A percentile compares a stretch with the other conserved stretches of the same genome.
phyloP scores from a whole-genome alignment of 2,888 invertebrate genomes.

The Trissoscelio sp. region DNA sequence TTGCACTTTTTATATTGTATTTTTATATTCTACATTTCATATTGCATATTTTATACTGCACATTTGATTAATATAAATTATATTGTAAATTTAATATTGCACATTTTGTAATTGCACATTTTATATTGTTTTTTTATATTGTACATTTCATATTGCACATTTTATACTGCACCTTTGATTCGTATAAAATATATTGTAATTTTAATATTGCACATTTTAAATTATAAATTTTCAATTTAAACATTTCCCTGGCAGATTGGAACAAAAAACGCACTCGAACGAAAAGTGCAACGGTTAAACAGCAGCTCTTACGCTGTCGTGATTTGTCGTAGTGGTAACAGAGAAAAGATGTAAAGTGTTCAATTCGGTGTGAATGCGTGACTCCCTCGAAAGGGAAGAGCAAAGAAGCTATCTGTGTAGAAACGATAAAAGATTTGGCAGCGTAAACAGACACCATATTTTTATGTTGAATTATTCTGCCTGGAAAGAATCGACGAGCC shows the following conservation, averaged over 20 bases:
- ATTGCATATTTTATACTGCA: not conserved
- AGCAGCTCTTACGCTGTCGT: not conserved
- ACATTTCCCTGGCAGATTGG: not conserved
- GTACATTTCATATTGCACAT: not conserved
- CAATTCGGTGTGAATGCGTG: slow-evolving; percentile 63
- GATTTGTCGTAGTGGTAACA: slow-evolving; percentile 16
- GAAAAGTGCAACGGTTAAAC: slow-evolving; percentile 1
- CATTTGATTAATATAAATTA: too few species aligned
- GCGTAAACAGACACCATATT: slow-evolving; percentile 69
- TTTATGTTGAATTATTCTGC: slow-evolving; percentile 67
- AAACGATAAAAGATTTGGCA: slow-evolving; percentile 67
- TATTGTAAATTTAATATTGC: not conserved
- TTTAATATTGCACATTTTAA: not conserved
- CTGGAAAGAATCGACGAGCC: slow-evolving; percentile 66
- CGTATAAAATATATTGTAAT: not conserved
- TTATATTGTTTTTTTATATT: not conserved
- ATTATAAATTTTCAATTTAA: not conserved
- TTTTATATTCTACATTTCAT: not conserved
- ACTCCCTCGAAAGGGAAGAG: slow-evolving; percentile 50
- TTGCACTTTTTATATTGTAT: not conserved
- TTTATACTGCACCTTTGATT: too few species aligned
- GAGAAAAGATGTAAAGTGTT: slow-evolving; percentile 62
- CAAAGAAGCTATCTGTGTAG: slow-evolving; percentile 59
- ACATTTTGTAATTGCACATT: not conserved
- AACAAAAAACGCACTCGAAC: not conserved